Evolutionary conservation across 2,797 vertebrate genomes (phyloP), one percentile per base, ranked within the genome.

Genomic region (Urophycis tenuis): DNA sequence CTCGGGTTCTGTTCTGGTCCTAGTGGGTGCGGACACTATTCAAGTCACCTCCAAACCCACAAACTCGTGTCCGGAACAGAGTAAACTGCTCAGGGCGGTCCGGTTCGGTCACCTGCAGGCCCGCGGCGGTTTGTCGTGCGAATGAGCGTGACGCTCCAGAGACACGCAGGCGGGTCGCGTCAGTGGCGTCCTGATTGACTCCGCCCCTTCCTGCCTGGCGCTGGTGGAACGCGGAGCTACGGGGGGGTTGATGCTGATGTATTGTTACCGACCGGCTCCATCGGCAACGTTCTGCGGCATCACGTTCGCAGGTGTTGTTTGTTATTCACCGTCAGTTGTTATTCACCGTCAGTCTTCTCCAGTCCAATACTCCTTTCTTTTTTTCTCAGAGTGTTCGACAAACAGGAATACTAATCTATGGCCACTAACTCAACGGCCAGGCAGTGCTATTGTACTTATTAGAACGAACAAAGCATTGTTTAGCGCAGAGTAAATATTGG

Each of bases 191-290:
- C 74, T 85, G 87, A 85, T 77, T 86, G 85, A 87, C 86, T 73
- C 86, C 90, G 89, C 72, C 79, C 77, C 82, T 84, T 83, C 82
- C 82, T 81, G 80, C 49, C 76, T 87, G 85, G 84, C 81, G 80
- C 36, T 77, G 71, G 32, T 30, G 79, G 69, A 83, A 80, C 87
- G 83, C 74, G 77, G 82, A 79, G 81, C 81, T 83, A n/a, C n/a
- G n/a, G n/a, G 80, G 84, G 80, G 77, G 86, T 75, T 80, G 80
- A 73, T 72, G 82, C 74, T 88, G 86, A 87, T 82, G 76, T 80
- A 87, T 83, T 80, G 81, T 83, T 84, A 78, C 71, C 79, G 67
- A 36, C 79, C 73, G 81, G 75, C 35, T 77, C 75, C 80, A 80
- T 49, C 82, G 79, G 85, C 78, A 53, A 75, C 45, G 60, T 60